Evolutionary conservation across 2,797 vertebrate genomes (phyloP).

Genomic region (Dipus sagitta): DNA sequence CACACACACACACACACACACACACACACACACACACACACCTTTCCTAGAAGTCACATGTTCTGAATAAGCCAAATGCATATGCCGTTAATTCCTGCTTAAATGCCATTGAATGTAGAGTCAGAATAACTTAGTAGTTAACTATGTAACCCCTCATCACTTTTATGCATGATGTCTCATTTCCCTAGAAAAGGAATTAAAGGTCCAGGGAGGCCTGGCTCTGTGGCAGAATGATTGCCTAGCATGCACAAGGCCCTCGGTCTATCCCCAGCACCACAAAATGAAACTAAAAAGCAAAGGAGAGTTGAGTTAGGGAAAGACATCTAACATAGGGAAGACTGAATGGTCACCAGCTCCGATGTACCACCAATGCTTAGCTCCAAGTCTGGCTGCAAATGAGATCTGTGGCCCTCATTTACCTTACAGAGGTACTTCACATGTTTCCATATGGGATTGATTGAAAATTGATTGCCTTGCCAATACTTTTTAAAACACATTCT

Average conservation of each 20-base stretch:
- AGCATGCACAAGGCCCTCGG: not conserved
- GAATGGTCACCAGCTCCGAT: not conserved
- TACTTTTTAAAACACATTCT: slow-evolving; percentile 1
- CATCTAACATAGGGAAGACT: not conserved
- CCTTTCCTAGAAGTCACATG: not conserved
- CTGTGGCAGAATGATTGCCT: no score
- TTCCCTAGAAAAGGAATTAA: not conserved
- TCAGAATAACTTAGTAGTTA: not conserved
- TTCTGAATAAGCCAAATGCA: not conserved
- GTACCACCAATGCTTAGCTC: not conserved
- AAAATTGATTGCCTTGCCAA: slow-evolving; percentile 5
- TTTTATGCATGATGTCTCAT: not conserved
- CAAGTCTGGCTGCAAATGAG: accelerated
- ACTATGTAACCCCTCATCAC: not conserved
- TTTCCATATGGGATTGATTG: not conserved
- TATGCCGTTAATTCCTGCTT: not conserved
- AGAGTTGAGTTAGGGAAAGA: not conserved
- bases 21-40: not conserved
- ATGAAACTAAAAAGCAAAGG: not conserved
- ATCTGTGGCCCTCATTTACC: not conserved
- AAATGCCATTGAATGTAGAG: slow-evolving; percentile 3
- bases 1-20: not conserved
- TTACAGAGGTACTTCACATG: not conserved
- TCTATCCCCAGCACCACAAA: no score
- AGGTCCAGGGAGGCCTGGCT: not conserved